These are phyloP conservation scores for Drosophila algonquin DNA, from an alignment of 2,888 invertebrate species.

Conservation along the genomic window DNA sequence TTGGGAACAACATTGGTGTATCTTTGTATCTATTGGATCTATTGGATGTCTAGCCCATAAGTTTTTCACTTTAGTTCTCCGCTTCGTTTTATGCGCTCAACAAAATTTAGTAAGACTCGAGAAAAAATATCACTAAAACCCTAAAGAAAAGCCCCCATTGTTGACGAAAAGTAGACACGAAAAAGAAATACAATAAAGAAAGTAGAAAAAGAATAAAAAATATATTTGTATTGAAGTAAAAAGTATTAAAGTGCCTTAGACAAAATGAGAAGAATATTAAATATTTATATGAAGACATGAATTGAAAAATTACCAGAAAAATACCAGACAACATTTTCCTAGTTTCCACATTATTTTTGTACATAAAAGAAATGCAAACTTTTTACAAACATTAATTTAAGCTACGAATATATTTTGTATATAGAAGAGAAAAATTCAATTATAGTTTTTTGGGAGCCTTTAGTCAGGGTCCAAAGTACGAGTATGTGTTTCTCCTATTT, in stretches of 20 bases:
- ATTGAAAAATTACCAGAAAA: not conserved
- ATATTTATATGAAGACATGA: conserved; percentile 24
- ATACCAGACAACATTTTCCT: not conserved
- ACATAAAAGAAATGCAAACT: conserved; percentile 35
- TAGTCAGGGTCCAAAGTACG: conserved; percentile 54
- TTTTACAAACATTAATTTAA: conserved; percentile 26
- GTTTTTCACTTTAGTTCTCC: conserved; percentile 27
- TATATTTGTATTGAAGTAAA: conserved; percentile 51
- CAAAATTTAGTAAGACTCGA: conserved; percentile 24
- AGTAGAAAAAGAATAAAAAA: conserved; percentile 2
- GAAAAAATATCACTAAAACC: not conserved
- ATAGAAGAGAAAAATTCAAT: conserved; percentile 13
- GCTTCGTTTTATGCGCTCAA: conserved; percentile 54
- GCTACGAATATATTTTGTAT: conserved; percentile 19
- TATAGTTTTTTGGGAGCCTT: conserved; percentile 40
- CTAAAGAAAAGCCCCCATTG: conserved; percentile 11
- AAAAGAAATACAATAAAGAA: conserved; percentile 26
- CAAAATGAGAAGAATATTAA: conserved; percentile 38
- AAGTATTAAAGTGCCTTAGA: conserved; percentile 79
- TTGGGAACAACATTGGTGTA: conserved; percentile 71
- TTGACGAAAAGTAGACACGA: conserved; percentile 26
- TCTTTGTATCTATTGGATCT: conserved; percentile 57
- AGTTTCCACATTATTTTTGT: conserved; percentile 33
- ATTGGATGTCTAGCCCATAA: conserved; percentile 50
- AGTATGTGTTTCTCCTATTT: conserved; percentile 42